phyloP scores from a whole-genome alignment of 2,888 invertebrate genomes.

The Maniola hyperantus region DNA sequence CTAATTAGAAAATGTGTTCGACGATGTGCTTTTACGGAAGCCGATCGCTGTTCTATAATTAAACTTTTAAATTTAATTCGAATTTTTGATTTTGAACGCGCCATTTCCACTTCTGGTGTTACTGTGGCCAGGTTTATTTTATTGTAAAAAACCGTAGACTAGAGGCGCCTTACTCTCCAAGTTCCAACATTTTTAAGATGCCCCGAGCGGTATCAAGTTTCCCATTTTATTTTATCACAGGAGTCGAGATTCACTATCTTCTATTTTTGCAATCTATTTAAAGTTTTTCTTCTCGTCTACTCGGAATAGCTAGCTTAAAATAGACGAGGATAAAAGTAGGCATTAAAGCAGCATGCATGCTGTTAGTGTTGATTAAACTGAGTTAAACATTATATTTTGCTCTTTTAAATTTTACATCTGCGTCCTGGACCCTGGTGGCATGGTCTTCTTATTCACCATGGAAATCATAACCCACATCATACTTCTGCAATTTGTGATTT shows the following conservation, averaged over 20 bases:
- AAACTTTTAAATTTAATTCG: conserved; percentile 73
- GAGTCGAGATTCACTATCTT: conserved; percentile 26
- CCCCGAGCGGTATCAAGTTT: conserved; percentile 37
- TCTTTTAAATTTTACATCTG: background rate
- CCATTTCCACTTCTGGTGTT: conserved; percentile 61
- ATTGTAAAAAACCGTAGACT: conserved; percentile 32
- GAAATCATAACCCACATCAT: too few relatives aligned
- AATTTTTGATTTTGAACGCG: conserved; percentile 73
- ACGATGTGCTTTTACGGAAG: conserved; percentile 72
- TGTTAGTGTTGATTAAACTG: conserved; percentile 10
- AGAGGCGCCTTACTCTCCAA: conserved; percentile 34
- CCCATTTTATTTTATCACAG: conserved; percentile 34
- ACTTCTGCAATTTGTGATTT: too few relatives aligned
- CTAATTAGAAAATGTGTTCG: conserved; percentile 79
- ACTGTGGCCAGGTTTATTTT: conserved; percentile 46
- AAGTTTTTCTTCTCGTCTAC: conserved; percentile 20
- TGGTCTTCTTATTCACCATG: too few relatives aligned
- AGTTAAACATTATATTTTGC: background rate
- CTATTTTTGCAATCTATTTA: conserved; percentile 30
- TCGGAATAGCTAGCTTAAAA: conserved; percentile 10
- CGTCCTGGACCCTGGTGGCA: too few relatives aligned
- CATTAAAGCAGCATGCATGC: conserved; percentile 3
- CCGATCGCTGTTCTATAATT: conserved; percentile 75
- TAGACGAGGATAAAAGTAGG: conserved; percentile 14
- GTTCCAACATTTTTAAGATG: conserved; percentile 33